These are phyloP conservation scores for Palythoa heliodiscus DNA, from an alignment of 92 coral and sea anemone species.

Conservation along the genomic window DNA sequence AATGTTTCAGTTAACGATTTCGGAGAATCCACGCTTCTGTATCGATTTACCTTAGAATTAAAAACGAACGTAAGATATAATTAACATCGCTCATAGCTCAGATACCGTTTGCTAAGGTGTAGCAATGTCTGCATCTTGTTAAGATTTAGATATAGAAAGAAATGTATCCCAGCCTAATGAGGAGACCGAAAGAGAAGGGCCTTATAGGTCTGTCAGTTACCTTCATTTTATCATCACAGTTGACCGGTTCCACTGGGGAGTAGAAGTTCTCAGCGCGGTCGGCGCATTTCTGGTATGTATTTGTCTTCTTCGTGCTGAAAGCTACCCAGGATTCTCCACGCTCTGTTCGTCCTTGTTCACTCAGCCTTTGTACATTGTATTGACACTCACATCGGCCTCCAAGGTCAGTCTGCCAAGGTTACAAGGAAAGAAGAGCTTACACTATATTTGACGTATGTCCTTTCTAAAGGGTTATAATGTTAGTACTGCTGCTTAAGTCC, in stretches of 20 bases:
- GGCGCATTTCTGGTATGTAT: conserved; percentile 10
- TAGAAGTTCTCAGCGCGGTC: conserved; percentile 1
- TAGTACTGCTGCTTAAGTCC: neutral
- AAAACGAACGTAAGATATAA: neutral
- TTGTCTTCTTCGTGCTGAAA: conserved; percentile 1
- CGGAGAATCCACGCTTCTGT: neutral
- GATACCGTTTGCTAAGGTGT: no score
- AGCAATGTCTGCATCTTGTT: no score
- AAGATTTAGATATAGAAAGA: no score
- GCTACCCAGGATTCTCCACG: conserved; percentile 5
- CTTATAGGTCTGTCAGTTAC: neutral
- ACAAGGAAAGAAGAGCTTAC: neutral
- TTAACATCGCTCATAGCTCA: neutral
- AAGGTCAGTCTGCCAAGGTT: conserved; percentile 9
- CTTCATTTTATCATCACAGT: neutral
- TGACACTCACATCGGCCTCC: conserved; percentile 13
- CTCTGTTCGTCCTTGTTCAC: neutral
- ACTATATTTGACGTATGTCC: neutral
- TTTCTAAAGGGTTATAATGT: neutral
- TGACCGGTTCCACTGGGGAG: neutral
- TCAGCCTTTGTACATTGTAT: neutral
- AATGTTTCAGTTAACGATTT: conserved; percentile 14
- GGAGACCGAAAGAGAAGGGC: no score
- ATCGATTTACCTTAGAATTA: neutral
- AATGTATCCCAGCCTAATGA: no score